A percentile compares a stretch with the other conserved stretches of the same genome.
Evolutionary conservation across 2,797 vertebrate genomes (phyloP).

Genomic region (Coregonus suidteri): DNA sequence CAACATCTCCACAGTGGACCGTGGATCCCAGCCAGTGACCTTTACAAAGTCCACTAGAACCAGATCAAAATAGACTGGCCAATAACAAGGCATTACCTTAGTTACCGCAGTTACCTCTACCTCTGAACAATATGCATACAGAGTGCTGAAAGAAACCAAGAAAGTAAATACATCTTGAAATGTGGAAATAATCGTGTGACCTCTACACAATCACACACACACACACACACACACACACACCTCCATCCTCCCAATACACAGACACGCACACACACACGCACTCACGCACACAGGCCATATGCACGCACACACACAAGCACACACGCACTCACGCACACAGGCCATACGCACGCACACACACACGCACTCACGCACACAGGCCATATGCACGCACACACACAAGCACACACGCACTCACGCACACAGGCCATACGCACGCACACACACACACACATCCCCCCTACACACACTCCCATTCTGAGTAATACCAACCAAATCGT

Average conservation of each 20-base stretch:
- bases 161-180: not conserved
- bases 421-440: not conserved
- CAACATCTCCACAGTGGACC: slow-evolving; percentile 19
- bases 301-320: not conserved
- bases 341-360: not conserved
- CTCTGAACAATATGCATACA: not conserved
- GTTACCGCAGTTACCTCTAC: too few species aligned
- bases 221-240: too few species aligned
- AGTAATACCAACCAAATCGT: slow-evolving; percentile 31
- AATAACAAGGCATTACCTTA: not conserved
- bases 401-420: not conserved
- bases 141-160: not conserved
- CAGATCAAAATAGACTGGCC: not conserved
- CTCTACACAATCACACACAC: not conserved
- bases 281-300: slow-evolving; percentile 8
- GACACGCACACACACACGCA: too few species aligned
- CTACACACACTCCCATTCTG: slow-evolving; percentile 19
- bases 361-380: slow-evolving; percentile 5
- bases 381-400: not conserved
- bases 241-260: not conserved
- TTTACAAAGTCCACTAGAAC: not conserved
- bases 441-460: not conserved
- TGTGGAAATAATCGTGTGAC: not conserved
- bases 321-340: not conserved
- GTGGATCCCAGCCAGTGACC: slow-evolving; percentile 17